Conservation (phyloP, 1,140 invertebrate genomes). For the Papilio polytes region DNA sequence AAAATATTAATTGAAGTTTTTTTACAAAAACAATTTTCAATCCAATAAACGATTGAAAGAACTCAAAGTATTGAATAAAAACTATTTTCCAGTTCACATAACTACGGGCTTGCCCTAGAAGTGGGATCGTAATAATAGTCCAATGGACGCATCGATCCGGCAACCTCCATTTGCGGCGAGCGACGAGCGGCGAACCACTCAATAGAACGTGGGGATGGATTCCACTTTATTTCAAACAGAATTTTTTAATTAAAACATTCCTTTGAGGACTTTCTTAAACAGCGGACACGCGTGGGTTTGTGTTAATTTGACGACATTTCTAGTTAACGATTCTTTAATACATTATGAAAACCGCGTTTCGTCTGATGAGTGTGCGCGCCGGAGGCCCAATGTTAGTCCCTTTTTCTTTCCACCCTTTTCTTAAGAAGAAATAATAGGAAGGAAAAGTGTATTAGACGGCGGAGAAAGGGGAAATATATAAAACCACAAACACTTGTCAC, state of each 20-base stretch:
- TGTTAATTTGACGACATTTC: neutral
- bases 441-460: no score
- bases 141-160: slow-evolving; percentile 17
- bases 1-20: neutral
- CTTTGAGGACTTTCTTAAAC: neutral
- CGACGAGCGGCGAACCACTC: neutral
- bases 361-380: no score
- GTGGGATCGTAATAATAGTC: slow-evolving; percentile 24
- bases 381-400: no score
- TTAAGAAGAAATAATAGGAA: no score
- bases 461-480: no score
- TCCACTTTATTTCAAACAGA: slow-evolving; percentile 16
- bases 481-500: no score
- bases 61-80: neutral
- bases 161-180: slow-evolving; percentile 15
- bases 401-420: no score
- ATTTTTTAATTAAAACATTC: slow-evolving; percentile 25
- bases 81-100: slow-evolving; percentile 19
- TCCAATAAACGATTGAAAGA: neutral
- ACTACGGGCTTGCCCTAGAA: slow-evolving; percentile 7
- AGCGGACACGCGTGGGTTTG: neutral
- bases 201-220: neutral
- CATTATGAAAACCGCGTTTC: no score
- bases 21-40: neutral
- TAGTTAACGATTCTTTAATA: neutral